Conservation (phyloP, 92 coral and sea anemone species). For the Anthopleura xanthogrammica region DNA sequence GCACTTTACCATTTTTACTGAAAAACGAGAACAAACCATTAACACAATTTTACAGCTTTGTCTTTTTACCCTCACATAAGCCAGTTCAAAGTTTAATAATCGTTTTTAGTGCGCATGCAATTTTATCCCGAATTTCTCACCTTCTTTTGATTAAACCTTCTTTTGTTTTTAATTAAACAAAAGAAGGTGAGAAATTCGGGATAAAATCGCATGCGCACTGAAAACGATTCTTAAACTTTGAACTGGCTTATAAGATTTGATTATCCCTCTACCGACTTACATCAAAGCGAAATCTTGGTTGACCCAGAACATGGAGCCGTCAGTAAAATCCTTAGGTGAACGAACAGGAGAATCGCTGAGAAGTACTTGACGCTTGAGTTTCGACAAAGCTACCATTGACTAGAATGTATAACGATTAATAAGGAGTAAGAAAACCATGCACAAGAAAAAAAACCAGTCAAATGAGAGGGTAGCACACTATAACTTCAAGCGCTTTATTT, state of each 20-base stretch:
- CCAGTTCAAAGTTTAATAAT: too few relatives aligned
- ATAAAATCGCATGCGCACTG: too few relatives aligned
- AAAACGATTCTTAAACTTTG: too few relatives aligned
- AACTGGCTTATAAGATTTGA: background rate
- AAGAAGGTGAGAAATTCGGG: too few relatives aligned
- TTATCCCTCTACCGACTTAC: slow-evolving; percentile 55
- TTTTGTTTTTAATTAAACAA: too few relatives aligned
- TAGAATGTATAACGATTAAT: slow-evolving; percentile 17
- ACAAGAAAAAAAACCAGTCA: background rate
- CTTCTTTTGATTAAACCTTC: too few relatives aligned
- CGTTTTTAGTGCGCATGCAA: too few relatives aligned
- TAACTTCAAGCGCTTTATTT: too few relatives aligned
- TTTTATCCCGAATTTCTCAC: too few relatives aligned
- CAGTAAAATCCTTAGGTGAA: slow-evolving; percentile 83
- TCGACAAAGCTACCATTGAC: slow-evolving; percentile 90
- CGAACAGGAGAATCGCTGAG: slow-evolving; percentile 76
- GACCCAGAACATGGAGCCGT: slow-evolving; percentile 85
- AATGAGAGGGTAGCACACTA: background rate
- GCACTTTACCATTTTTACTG: slow-evolving; percentile 92
- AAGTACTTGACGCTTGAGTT: slow-evolving; percentile 89
- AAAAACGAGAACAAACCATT: background rate
- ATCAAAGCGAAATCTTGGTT: slow-evolving; percentile 90
- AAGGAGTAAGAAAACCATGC: background rate
- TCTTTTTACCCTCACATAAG: background rate
- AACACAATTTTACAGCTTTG: too few relatives aligned